These are phyloP conservation scores for Gasterosteus aculeatus DNA, from an alignment of 2,113 vertebrate genomes.

Conservation along the genomic window DNA sequence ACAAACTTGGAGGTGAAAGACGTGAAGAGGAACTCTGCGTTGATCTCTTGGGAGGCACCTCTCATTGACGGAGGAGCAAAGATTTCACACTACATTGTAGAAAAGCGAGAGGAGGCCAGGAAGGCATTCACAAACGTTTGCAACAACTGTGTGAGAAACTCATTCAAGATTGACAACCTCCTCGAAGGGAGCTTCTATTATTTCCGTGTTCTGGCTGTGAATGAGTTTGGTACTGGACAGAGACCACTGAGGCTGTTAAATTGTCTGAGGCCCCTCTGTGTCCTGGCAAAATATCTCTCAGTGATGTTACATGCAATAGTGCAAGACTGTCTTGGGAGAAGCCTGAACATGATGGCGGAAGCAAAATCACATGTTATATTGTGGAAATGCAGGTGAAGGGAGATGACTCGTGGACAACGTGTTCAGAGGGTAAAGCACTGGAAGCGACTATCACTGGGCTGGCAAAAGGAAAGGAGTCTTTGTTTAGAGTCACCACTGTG, in stretches of 20 bases:
- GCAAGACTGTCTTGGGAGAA: conserved; percentile 95
- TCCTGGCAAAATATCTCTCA: conserved; percentile 90
- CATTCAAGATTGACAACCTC: conserved; percentile 91
- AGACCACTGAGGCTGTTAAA: conserved; percentile 88
- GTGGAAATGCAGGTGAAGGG: conserved; percentile 95
- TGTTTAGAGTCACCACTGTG: conserved; percentile 90
- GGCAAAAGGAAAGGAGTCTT: conserved; percentile 90
- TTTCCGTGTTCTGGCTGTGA: conserved; percentile 95
- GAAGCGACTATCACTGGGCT: conserved; percentile 89
- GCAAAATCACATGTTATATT: conserved; percentile 93
- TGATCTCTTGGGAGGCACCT: conserved; percentile 92
- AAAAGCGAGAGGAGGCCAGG: conserved; percentile 95
- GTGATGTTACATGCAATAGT: conserved; percentile 88
- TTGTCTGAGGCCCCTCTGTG: conserved; percentile 90
- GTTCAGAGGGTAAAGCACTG: conserved; percentile 88
- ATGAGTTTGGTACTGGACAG: conserved; percentile 91
- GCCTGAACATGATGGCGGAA: conserved; percentile 95
- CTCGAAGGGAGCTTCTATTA: conserved; percentile 93
- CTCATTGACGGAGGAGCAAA: conserved; percentile 96
- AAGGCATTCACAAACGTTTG: conserved; percentile 93
- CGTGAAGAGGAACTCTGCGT: conserved; percentile 91
- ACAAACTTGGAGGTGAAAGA: conserved; percentile 89
- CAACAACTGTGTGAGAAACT: conserved; percentile 92
- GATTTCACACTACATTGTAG: conserved; percentile 94
- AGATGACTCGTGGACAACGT: conserved; percentile 91